A percentile compares a stretch with the other conserved stretches of the same genome.
These are phyloP conservation scores for Aphodius granarius DNA, from an alignment of 2,888 invertebrate genomes.

Conservation along the genomic window DNA sequence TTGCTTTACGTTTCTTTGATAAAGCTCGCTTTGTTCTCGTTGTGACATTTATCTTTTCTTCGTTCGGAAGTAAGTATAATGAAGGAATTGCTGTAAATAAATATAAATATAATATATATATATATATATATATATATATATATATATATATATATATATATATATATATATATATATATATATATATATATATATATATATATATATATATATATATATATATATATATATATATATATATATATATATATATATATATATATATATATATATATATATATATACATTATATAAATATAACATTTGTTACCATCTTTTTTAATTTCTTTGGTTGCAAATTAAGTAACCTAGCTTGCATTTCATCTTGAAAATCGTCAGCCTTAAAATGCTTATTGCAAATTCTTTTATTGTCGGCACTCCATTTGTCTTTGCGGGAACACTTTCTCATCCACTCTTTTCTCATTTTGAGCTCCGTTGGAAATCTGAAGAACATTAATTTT, in stretches of 20 bases:
- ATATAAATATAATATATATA: neutral
- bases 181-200: neutral
- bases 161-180: neutral
- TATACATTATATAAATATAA: neutral
- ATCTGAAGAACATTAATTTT: neutral
- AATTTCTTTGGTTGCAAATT: slow-evolving; percentile 6
- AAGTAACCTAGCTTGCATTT: slow-evolving; percentile 15
- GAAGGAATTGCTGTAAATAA: slow-evolving; percentile 7
- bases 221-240: neutral
- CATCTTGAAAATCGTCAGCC: slow-evolving; percentile 19
- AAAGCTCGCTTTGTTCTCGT: neutral
- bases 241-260: neutral
- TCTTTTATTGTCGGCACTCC: slow-evolving; percentile 19
- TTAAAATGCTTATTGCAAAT: slow-evolving; percentile 23
- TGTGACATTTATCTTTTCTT: neutral
- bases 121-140: neutral
- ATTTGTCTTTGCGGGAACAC: slow-evolving; percentile 23
- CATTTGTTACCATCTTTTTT: slow-evolving; percentile 7
- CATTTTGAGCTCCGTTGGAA: neutral
- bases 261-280: neutral
- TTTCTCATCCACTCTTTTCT: slow-evolving; percentile 23
- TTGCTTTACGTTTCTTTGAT: too few species aligned
- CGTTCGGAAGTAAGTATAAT: neutral
- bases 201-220: neutral
- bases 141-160: neutral